Conservation (phyloP, 2,113 vertebrate species). For the Pedetes capensis region DNA sequence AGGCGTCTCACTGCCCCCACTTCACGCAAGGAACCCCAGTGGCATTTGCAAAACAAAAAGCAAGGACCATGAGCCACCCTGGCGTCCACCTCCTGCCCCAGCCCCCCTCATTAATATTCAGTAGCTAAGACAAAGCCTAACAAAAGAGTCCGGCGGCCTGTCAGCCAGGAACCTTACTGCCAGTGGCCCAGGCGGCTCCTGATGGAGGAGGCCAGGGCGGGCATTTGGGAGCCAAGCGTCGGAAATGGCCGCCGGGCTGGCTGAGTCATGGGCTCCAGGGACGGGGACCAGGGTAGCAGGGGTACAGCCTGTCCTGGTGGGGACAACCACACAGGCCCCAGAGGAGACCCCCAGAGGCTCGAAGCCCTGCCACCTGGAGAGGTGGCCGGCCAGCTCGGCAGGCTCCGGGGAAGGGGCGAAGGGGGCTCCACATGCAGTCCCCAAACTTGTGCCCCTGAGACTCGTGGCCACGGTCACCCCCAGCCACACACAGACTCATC, state of each 20-base stretch:
- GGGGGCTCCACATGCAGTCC: too few relatives aligned
- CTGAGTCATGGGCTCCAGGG: neutral
- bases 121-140: slow-evolving; percentile 80
- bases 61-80: slow-evolving; percentile 65
- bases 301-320: fast-evolving
- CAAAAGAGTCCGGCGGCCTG: slow-evolving; percentile 71
- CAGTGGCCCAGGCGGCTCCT: neutral
- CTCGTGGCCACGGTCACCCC: fast-evolving
- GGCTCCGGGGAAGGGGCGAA: fast-evolving
- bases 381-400: neutral
- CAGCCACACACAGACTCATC: neutral
- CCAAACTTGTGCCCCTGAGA: neutral
- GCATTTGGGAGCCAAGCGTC: neutral
- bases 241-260: neutral
- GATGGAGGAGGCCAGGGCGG: neutral
- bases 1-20: slow-evolving; percentile 50
- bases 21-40: slow-evolving; percentile 78
- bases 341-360: neutral
- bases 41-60: slow-evolving; percentile 78
- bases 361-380: neutral
- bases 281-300: fast-evolving
- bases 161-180: neutral
- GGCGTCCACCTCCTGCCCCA: slow-evolving; percentile 68
- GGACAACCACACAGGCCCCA: neutral
- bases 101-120: slow-evolving; percentile 80